Evolutionary conservation across 2,888 invertebrate species (phyloP).

Genomic region (Eupithecia subfuscata): DNA sequence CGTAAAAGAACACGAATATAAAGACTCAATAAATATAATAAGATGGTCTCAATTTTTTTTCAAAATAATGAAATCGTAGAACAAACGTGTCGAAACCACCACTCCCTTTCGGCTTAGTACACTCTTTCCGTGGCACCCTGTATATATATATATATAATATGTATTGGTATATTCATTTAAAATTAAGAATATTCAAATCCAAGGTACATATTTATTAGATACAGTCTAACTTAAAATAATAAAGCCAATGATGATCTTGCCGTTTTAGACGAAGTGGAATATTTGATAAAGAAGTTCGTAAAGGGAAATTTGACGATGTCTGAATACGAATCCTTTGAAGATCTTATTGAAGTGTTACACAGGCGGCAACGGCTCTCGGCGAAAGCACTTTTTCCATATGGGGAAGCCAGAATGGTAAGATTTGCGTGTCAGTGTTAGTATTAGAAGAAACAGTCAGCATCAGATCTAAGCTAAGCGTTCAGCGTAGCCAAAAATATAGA

Average conservation of each 20-base stretch:
- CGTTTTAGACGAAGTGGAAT: constrained; percentile 60
- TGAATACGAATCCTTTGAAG: constrained; percentile 58
- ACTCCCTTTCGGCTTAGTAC: too few relatives aligned
- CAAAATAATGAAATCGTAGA: too few relatives aligned
- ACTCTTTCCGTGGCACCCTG: too few relatives aligned
- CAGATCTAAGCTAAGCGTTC: background rate
- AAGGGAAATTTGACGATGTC: constrained; percentile 55
- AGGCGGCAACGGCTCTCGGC: constrained; percentile 54
- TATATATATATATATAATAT: too few relatives aligned
- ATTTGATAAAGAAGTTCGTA: constrained; percentile 62
- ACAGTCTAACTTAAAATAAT: background rate
- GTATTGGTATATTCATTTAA: too few relatives aligned
- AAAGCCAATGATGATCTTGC: background rate
- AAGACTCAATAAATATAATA: too few relatives aligned
- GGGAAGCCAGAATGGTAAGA: constrained; percentile 60
- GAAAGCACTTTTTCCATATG: constrained; percentile 45
- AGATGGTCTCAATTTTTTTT: too few relatives aligned
- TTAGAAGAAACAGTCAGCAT: background rate
- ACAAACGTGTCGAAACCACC: too few relatives aligned
- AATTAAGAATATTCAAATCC: too few relatives aligned
- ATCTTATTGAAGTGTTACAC: constrained; percentile 63
- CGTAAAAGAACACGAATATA: too few relatives aligned
- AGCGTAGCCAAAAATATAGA: background rate
- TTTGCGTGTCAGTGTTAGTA: background rate
- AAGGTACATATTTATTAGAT: too few relatives aligned